Conservation (phyloP, 1,140 invertebrate genomes). For the Drosophila nannoptera region DNA sequence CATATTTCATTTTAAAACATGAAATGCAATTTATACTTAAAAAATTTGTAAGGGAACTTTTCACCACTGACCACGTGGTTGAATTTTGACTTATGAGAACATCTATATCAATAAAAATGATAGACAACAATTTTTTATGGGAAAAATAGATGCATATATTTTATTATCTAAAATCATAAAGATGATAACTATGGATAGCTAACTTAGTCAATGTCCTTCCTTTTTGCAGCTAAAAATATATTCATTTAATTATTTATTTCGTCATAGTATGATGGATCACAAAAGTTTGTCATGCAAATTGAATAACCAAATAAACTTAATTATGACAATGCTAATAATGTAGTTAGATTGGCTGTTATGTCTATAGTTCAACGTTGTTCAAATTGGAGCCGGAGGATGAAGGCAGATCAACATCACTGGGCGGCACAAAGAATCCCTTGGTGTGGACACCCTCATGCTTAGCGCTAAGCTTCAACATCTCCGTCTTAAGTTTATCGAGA, state of each 20-base stretch:
- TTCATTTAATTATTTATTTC: not conserved
- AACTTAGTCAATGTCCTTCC: too few relatives aligned
- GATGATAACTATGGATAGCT: too few relatives aligned
- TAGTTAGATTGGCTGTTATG: conserved; percentile 1
- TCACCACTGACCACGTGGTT: too few relatives aligned
- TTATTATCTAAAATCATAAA: too few relatives aligned
- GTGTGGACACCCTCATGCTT: conserved; percentile 85
- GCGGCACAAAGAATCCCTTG: conserved; percentile 86
- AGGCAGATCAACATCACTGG: conserved; percentile 84
- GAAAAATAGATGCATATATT: too few relatives aligned
- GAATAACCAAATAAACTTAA: conserved; percentile 39
- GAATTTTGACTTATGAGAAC: too few relatives aligned
- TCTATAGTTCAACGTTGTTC: conserved; percentile 81
- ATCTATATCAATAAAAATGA: too few relatives aligned
- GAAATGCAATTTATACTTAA: too few relatives aligned
- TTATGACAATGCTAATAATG: conserved; percentile 15
- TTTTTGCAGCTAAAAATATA: too few relatives aligned
- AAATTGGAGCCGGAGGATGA: conserved; percentile 85
- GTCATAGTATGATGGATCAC: conserved; percentile 50
- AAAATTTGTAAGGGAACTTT: too few relatives aligned
- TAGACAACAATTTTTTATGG: too few relatives aligned
- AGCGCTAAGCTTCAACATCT: conserved; percentile 91
- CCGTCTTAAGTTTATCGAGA: conserved; percentile 91
- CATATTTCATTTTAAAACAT: conserved; percentile 57
- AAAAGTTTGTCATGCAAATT: conserved; percentile 35